Base-by-base conservation (phyloP, 2,888 invertebrate genomes). In the Smittia aterrima region DNA sequence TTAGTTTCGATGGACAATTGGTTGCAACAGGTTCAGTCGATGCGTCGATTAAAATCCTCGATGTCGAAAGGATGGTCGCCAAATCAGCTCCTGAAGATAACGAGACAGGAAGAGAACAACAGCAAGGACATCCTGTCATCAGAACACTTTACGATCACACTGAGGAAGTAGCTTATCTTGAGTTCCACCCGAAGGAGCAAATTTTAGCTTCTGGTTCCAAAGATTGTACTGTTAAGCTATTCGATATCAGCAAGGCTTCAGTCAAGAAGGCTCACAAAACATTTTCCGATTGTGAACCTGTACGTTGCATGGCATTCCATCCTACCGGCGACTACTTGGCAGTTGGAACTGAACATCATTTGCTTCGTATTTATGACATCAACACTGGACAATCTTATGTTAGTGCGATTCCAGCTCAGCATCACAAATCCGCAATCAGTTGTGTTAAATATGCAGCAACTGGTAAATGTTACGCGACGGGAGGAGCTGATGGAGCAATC, bases 11-110 rank as follows among this genome's bases (percentile, higher is more conserved):
- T 83, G 98, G 98, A 0, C 95, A 96, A 77, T 84, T 99, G 0
- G 95, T 98, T 11, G 99, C 99, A 0, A 99, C 98, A 0, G 99
- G 98, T 13, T 98, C 98, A 77, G 96, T 95, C 0, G 99, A 99
- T 83, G 96, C 98, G 1, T 98, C 98, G 77, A 99, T 99, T 75
- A 99, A 99, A 86, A 97, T 99, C 79, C 84, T 99, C 76, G 98
- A 99, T 80, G 98, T 99, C n/a, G 99, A 99, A 79, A 88, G 98
- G 76, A 98, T 99, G 96, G 83, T 99, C 79, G 96, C 98, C 0
- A 98, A 98, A 82, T 97, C 96, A n/a, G 93, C 96, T 0, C 96
- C 93, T 0, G 93, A 94, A 78, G 93, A 92, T 79, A 89, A 92
- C 80, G 91, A 92, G 74, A 90, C 92, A 0, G 91, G 91, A 0